These are phyloP conservation scores for Sphenopsis melanotis DNA, from an alignment of 2,797 vertebrate genomes.

Conservation along the genomic window DNA sequence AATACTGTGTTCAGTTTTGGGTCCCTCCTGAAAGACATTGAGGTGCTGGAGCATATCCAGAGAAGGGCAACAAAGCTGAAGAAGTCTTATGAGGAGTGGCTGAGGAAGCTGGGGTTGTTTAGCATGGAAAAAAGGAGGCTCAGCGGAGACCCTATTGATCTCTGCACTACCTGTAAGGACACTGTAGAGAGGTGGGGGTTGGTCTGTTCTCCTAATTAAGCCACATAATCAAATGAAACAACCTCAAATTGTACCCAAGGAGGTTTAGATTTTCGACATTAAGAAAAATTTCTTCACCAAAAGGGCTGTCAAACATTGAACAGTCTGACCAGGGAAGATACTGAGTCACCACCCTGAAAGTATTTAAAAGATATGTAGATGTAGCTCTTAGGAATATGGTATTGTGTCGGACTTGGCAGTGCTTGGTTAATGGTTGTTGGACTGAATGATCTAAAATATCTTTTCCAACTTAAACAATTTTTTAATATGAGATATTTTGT, in stretches of 20 bases:
- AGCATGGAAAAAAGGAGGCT: background rate
- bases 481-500: background rate
- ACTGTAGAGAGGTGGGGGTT: rapidly evolving
- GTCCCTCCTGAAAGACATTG: background rate
- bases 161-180: background rate
- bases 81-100: background rate
- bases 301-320: background rate
- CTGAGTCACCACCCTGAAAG: background rate
- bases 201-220: background rate
- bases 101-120: background rate
- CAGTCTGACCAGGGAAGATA: background rate
- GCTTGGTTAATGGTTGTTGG: background rate
- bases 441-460: background rate
- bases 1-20: background rate
- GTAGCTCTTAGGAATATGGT: background rate
- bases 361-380: background rate
- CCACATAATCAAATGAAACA: background rate
- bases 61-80: background rate
- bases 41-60: background rate
- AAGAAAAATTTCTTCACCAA: background rate
- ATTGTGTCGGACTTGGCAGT: background rate
- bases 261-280: background rate
- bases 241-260: background rate
- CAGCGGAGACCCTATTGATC: background rate
- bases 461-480: background rate